Base-by-base conservation (phyloP, 2,888 invertebrate species). In the Dione vanillae region DNA sequence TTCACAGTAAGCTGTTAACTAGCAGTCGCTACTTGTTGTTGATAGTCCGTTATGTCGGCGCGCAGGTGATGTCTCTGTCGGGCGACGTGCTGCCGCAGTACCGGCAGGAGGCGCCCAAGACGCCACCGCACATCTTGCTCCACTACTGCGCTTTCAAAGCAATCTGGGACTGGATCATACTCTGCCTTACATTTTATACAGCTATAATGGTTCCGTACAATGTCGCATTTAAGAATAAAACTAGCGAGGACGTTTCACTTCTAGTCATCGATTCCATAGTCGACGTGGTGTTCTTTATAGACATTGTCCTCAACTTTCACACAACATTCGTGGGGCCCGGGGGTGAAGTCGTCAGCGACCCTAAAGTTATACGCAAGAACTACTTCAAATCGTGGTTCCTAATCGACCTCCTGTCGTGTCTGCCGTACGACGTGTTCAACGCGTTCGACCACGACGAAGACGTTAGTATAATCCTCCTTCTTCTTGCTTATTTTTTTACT, bases 131-230 rank as follows among this genome's bases (percentile, higher is more conserved):
- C 94, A 99, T 99, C 91, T 96, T 99, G 82, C 96, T 99, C 83
- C 99, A 99, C 94, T 99, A 99, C 95, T 99, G 99, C 95, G 98
- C 99, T 85, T 99, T 99, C 95, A 98, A 99, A 95, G 97, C 98
- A 84, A 98, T 98, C 90, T 99, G 99, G 99, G 99, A 99, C 95
- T 99, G 99, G 99, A 98, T 99, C 92, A 99, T 99, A 91, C 96
- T 99, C 83, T 98, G 98, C 94, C 96, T 99, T 89, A 99, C 99
- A 83, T 99, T 99, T 95, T 99, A 99, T 95, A 99, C 99, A 81
- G 99, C 98, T 87, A 98, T 99, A 91, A 96, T 96, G 98, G 99
- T 99, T 86, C 99, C 99, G 80, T 99, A 99, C 95, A 99, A 99
- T 94, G 99, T 99, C 86, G 99, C 99, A 89, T 99, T 99, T 95